Percentiles rank a stretch among this genome's conserved stretches.
These are phyloP conservation scores for Phaethornis superciliosus DNA, from an alignment of 2,113 vertebrate species.

Conservation along the genomic window DNA sequence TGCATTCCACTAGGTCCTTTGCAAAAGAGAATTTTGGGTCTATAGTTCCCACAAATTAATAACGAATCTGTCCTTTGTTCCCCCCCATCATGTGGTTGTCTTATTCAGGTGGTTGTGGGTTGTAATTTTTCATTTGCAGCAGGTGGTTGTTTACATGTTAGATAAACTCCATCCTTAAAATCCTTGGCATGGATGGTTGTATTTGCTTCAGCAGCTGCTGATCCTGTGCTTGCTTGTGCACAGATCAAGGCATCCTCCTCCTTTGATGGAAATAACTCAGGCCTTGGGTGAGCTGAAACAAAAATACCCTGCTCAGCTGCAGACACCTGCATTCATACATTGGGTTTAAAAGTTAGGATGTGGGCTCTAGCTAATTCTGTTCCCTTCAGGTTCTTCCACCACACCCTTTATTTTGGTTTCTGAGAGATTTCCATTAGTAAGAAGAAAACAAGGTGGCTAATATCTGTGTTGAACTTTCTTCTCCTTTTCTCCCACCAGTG, in stretches of 20 bases:
- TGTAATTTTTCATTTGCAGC: constrained; percentile 69
- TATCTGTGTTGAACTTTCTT: constrained; percentile 19
- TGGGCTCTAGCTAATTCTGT: constrained; percentile 47
- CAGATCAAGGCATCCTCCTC: constrained; percentile 56
- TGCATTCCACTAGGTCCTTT: constrained; percentile 40
- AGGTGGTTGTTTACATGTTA: constrained; percentile 72
- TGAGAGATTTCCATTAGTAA: constrained; percentile 55
- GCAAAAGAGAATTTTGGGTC: constrained; percentile 56
- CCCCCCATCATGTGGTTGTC: constrained; percentile 47
- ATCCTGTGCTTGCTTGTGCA: background rate
- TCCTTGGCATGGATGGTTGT: constrained; percentile 60
- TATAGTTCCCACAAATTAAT: constrained; percentile 62
- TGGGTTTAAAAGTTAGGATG: constrained; percentile 54
- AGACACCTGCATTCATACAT: constrained; percentile 55
- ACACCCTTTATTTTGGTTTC: constrained; percentile 54
- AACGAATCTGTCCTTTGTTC: constrained; percentile 54
- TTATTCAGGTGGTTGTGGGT: constrained; percentile 74
- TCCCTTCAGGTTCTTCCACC: background rate
- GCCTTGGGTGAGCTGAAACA: constrained; percentile 47
- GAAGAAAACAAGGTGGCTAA: constrained; percentile 61
- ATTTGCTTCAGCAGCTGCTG: constrained; percentile 68
- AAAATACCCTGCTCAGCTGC: constrained; percentile 53
- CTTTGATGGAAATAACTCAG: constrained; percentile 62
- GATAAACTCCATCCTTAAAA: constrained; percentile 63
- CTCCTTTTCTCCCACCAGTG: background rate